Percentiles rank a stretch among this genome's conserved stretches.
Evolutionary conservation across 2,888 invertebrate genomes (phyloP).

Genomic region (Malacosoma neustria): DNA sequence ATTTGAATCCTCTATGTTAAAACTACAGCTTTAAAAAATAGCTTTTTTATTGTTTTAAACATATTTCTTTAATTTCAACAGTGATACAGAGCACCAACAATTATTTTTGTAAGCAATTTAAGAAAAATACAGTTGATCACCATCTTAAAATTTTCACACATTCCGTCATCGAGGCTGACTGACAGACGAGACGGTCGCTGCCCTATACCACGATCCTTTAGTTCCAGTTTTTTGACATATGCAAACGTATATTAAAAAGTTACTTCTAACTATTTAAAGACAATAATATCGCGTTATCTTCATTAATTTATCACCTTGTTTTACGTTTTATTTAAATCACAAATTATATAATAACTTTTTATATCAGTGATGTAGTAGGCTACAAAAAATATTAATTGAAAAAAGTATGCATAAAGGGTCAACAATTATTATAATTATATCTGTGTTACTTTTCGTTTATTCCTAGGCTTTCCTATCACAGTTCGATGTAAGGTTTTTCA

Average conservation of each 20-base stretch:
- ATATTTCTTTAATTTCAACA: constrained; percentile 30
- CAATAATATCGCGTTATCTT: no score
- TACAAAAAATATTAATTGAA: no score
- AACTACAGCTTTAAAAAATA: constrained; percentile 16
- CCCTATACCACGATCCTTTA: constrained; percentile 40
- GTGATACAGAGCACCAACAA: constrained; percentile 33
- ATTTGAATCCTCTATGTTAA: constrained; percentile 30
- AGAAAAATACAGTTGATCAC: constrained; percentile 65
- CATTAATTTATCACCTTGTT: no score
- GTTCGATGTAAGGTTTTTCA: no score
- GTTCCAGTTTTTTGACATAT: no score
- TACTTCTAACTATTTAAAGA: not conserved
- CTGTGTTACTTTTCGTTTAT: no score
- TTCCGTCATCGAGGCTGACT: constrained; percentile 70
- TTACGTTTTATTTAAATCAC: no score
- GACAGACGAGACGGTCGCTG: constrained; percentile 67
- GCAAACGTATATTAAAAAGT: constrained; percentile 16
- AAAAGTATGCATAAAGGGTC: no score
- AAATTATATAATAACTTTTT: no score
- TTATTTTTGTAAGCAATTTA: constrained; percentile 31
- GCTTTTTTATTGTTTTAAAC: constrained; percentile 25
- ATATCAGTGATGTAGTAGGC: no score
- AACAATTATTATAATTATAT: no score
- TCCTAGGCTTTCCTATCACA: no score
- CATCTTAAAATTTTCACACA: constrained; percentile 70